Percentiles rank a stretch among this genome's conserved stretches.
Evolutionary conservation across 2,888 invertebrate species (phyloP).

Genomic region (Oxystoma pomonae): DNA sequence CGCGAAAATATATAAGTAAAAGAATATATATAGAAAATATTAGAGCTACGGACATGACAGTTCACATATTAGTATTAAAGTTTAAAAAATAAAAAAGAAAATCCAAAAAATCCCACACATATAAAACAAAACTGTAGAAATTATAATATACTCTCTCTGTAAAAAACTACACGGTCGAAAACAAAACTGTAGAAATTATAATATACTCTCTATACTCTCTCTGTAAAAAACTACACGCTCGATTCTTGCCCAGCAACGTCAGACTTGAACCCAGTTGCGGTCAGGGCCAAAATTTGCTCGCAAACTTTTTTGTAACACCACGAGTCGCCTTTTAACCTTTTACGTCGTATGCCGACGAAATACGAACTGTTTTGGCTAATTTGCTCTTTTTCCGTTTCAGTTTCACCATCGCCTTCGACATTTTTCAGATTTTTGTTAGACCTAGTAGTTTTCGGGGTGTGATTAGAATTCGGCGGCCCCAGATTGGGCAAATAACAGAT

Average conservation of each 20-base stretch:
- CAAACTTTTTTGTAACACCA: constrained; percentile 79
- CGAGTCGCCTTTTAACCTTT: constrained; percentile 70
- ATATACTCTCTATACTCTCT: too few relatives aligned
- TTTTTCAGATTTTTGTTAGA: constrained; percentile 37
- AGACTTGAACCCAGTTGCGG: constrained; percentile 41
- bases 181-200: too few relatives aligned
- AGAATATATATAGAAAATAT: too few relatives aligned
- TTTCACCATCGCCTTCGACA: constrained; percentile 23
- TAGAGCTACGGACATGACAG: too few relatives aligned
- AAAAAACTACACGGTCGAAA: constrained; percentile 35
- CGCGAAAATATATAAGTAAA: too few relatives aligned
- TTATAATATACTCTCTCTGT: too few relatives aligned
- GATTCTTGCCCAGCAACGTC: constrained; percentile 33
- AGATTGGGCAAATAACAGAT: constrained; percentile 53
- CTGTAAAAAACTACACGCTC: constrained; percentile 30
- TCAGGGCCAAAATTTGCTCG: constrained; percentile 63
- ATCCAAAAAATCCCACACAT: too few relatives aligned
- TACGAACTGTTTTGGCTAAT: constrained; percentile 6
- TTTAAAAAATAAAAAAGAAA: too few relatives aligned
- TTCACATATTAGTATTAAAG: too few relatives aligned
- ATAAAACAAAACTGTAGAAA: too few relatives aligned
- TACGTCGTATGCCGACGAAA: constrained; percentile 63
- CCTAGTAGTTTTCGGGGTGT: constrained; percentile 31
- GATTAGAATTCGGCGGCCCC: constrained; percentile 24
- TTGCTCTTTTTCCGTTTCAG: too few relatives aligned